These are phyloP conservation scores for Sandelia bainsii DNA, from an alignment of 2,797 vertebrate species.

Conservation along the genomic window DNA sequence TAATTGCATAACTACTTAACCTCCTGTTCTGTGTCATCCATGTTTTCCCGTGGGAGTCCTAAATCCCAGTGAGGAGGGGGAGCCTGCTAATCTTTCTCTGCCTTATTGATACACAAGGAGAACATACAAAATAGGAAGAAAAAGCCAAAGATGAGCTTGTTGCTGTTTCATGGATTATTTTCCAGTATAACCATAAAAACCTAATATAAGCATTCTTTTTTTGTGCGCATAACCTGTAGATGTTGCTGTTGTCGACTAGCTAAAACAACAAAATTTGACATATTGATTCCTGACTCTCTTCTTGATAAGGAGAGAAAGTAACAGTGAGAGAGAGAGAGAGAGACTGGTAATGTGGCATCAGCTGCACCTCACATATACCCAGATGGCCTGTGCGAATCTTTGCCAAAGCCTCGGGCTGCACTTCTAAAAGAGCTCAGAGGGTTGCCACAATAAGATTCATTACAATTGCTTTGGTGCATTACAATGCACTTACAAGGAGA, in stretches of 20 bases:
- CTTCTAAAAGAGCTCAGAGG: slow-evolving; percentile 50
- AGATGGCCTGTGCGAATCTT: slow-evolving; percentile 60
- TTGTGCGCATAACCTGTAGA: not conserved
- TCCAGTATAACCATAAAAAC: not conserved
- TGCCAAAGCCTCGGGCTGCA: slow-evolving; percentile 55
- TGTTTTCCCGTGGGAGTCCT: slow-evolving; percentile 29
- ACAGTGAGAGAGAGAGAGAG: not conserved
- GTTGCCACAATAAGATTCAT: slow-evolving; percentile 48
- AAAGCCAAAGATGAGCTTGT: slow-evolving; percentile 8
- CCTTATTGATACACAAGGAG: slow-evolving; percentile 22
- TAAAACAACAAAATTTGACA: not conserved
- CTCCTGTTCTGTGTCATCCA: slow-evolving; percentile 55
- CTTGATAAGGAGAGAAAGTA: slow-evolving; percentile 12
- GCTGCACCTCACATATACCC: slow-evolving; percentile 56
- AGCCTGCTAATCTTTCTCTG: slow-evolving; percentile 20
- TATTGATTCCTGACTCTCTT: slow-evolving; percentile 2
- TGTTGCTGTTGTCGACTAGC: not conserved
- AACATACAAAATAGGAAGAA: slow-evolving; percentile 12
- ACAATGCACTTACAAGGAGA: slow-evolving; percentile 23
- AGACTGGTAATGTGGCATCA: slow-evolving; percentile 44
- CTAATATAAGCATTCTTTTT: not conserved
- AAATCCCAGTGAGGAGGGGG: slow-evolving; percentile 1
- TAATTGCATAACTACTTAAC: slow-evolving; percentile 59
- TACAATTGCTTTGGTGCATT: slow-evolving; percentile 45
- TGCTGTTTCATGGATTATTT: not conserved